Evolutionary conservation across 2,888 invertebrate genomes (phyloP).

Genomic region (Drosophila macrospina): DNA sequence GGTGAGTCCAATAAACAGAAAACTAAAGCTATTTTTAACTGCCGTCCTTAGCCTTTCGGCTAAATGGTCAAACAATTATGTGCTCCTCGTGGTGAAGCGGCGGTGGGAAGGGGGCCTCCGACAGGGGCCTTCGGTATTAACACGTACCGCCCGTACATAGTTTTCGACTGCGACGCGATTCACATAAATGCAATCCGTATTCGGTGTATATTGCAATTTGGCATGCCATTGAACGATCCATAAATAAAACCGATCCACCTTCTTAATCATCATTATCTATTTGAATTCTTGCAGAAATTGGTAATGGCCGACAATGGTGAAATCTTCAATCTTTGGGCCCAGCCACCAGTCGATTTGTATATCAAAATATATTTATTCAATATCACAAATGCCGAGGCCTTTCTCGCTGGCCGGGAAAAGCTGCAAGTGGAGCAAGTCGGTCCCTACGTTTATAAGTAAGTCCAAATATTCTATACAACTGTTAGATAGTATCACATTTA

Average conservation of each 20-base stretch:
- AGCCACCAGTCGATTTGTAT: conserved; percentile 92
- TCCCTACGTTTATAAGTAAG: conserved; percentile 95
- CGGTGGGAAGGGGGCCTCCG: too few relatives aligned
- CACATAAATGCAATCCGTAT: conserved; percentile 40
- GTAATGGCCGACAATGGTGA: conserved; percentile 91
- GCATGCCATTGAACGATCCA: conserved; percentile 39
- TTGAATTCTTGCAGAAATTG: conserved; percentile 88
- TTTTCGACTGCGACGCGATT: conserved; percentile 7
- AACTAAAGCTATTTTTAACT: conserved; percentile 47
- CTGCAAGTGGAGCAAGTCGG: conserved; percentile 92
- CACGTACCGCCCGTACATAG: conserved; percentile 18
- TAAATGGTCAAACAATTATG: conserved; percentile 48
- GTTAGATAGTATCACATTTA: too few relatives aligned
- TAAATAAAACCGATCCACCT: conserved; percentile 1
- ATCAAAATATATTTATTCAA: conserved; percentile 93
- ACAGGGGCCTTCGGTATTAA: conserved; percentile 42
- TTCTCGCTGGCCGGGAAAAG: conserved; percentile 90
- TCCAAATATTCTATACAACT: fast-evolving
- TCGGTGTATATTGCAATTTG: conserved; percentile 34
- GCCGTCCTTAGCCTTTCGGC: conserved; percentile 65
- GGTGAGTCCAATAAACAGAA: conserved; percentile 86
- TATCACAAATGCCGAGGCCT: conserved; percentile 92
- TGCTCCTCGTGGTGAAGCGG: background rate
- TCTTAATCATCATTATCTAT: background rate
- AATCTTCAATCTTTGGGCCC: conserved; percentile 93